These are phyloP conservation scores for Pogonognathellus flavescens DNA, from an alignment of 1,140 invertebrate genomes.

Conservation along the genomic window DNA sequence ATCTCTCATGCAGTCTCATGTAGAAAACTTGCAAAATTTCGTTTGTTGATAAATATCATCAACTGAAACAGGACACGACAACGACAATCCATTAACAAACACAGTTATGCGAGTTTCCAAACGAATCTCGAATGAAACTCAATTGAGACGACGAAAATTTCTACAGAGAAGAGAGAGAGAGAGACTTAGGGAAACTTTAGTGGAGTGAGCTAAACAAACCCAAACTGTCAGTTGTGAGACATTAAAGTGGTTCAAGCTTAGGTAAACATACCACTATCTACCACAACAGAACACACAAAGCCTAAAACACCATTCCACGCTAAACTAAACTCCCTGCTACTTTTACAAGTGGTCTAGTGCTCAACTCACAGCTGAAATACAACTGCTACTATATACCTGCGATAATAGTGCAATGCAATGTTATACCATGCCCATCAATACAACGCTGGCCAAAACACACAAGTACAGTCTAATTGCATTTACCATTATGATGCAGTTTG, in stretches of 20 bases:
- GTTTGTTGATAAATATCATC: too few species aligned
- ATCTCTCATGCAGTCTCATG: too few species aligned
- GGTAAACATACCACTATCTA: too few species aligned
- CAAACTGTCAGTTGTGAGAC: not conserved
- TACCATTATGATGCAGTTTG: conserved; percentile 44
- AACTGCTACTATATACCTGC: not conserved
- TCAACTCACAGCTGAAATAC: not conserved
- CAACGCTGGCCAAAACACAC: conserved; percentile 4
- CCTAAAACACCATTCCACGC: not conserved
- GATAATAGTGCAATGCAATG: not conserved
- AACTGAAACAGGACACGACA: too few species aligned
- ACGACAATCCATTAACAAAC: not conserved
- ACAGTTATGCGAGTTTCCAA: not conserved
- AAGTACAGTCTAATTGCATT: conserved; percentile 40
- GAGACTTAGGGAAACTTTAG: too few species aligned
- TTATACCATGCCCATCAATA: not conserved
- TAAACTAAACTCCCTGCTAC: not conserved
- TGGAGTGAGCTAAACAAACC: too few species aligned
- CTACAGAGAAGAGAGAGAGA: not conserved
- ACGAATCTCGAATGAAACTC: conserved; percentile 12
- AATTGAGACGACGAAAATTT: conserved; percentile 4
- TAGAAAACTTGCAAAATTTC: too few species aligned
- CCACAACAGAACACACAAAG: too few species aligned
- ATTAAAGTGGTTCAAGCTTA: conserved; percentile 5
- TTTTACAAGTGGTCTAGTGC: not conserved